Percentiles rank a stretch among this genome's conserved stretches.
These are phyloP conservation scores for Conops quadrifasciatus DNA, from an alignment of 2,888 invertebrate species.

Conservation along the genomic window DNA sequence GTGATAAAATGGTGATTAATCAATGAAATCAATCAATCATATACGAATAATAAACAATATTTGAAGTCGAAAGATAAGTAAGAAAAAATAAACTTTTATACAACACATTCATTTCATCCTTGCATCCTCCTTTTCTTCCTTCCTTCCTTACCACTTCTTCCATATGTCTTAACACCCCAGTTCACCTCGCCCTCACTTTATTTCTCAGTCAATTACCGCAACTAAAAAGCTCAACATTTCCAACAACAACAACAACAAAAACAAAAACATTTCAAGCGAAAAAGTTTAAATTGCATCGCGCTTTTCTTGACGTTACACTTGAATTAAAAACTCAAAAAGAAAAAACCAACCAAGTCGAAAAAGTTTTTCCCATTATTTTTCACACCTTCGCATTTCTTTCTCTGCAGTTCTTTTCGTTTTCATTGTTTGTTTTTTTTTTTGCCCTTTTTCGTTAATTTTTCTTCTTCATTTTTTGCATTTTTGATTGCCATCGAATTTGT, in stretches of 20 bases:
- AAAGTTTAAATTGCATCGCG: slow-evolving; percentile 33
- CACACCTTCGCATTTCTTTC: slow-evolving; percentile 22
- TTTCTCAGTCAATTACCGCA: slow-evolving; percentile 15
- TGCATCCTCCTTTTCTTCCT: too few species aligned
- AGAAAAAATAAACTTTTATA: too few species aligned
- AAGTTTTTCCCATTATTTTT: slow-evolving; percentile 38
- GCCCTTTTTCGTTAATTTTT: slow-evolving; percentile 12
- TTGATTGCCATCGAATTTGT: slow-evolving; percentile 37
- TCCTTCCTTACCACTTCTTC: too few species aligned
- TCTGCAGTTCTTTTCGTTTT: too few species aligned
- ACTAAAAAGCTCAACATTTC: neutral
- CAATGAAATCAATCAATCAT: too few species aligned
- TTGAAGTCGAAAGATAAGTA: too few species aligned
- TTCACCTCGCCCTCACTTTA: neutral
- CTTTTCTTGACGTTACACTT: slow-evolving; percentile 26
- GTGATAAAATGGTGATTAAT: too few species aligned
- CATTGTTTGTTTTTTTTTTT: too few species aligned
- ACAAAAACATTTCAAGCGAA: slow-evolving; percentile 22
- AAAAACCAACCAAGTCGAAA: slow-evolving; percentile 11
- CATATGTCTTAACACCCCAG: too few species aligned
- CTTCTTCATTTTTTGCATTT: slow-evolving; percentile 40
- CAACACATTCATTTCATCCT: too few species aligned
- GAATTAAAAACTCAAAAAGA: slow-evolving; percentile 25
- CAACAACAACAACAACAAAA: neutral
- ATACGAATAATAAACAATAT: too few species aligned